phyloP scores from a whole-genome alignment of 1,140 invertebrate species.

The Drosophila rufa region DNA sequence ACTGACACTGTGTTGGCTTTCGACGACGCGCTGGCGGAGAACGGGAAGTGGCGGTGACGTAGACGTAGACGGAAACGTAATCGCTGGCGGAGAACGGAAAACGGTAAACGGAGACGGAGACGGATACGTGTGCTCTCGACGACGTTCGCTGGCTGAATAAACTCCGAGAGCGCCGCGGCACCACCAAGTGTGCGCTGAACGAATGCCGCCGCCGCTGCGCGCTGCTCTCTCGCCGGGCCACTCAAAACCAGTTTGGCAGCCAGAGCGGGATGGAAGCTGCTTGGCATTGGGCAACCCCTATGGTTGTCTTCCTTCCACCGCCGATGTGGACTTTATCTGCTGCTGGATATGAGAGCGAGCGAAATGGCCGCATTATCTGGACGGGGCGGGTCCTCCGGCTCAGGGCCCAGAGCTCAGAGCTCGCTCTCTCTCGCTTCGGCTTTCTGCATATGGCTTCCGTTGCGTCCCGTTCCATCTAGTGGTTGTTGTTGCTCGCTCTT shows the following conservation, averaged over 20 bases:
- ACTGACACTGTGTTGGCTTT: slow-evolving; percentile 12
- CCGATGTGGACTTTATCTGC: slow-evolving; percentile 82
- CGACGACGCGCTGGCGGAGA: slow-evolving; percentile 2
- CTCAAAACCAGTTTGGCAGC: slow-evolving; percentile 19
- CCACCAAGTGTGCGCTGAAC: slow-evolving; percentile 76
- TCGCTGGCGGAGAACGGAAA: slow-evolving; percentile 14
- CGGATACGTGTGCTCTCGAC: slow-evolving; percentile 79
- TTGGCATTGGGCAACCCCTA: neutral
- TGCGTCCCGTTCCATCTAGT: slow-evolving; percentile 19
- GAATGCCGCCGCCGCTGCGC: slow-evolving; percentile 36
- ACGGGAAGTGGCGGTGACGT: slow-evolving; percentile 5
- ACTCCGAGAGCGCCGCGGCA: slow-evolving; percentile 59
- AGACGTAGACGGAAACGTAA: slow-evolving; percentile 11
- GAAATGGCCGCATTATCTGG: slow-evolving; percentile 30
- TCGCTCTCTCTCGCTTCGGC: slow-evolving; percentile 20
- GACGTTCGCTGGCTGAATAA: slow-evolving; percentile 83
- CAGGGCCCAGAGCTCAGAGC: slow-evolving; percentile 1
- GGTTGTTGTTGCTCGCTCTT: slow-evolving; percentile 43
- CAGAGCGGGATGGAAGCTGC: neutral
- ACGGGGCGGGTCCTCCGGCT: slow-evolving; percentile 64
- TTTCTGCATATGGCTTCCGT: slow-evolving; percentile 84
- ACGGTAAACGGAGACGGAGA: slow-evolving; percentile 13
- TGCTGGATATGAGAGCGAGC: slow-evolving; percentile 49
- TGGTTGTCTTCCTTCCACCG: slow-evolving; percentile 52
- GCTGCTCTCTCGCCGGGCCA: slow-evolving; percentile 12